Evolutionary conservation across 2,113 vertebrate species (phyloP), one percentile per base, ranked within the genome.

Genomic region (Terrapene triunguis): DNA sequence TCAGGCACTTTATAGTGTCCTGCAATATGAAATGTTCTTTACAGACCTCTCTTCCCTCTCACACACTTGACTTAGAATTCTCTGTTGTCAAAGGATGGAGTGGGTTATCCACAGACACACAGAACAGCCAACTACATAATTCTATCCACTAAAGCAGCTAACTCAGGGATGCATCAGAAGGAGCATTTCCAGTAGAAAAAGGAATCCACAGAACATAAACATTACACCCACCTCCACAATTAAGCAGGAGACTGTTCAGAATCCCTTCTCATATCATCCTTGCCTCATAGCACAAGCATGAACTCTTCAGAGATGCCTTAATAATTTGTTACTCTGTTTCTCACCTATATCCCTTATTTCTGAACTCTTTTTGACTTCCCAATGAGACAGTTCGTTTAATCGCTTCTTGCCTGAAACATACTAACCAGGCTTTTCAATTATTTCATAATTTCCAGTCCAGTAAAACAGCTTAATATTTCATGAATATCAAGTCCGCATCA

Each of bases 391-490:
- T 82, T 25, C 78, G 27, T 82, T 25, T 74, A 79, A 84, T 86
- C 42, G 80, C 24, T 95, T 93, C 27, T 19, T 44, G 89, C 32
- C 3, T 80, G 48, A 94, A 80, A 88, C 57, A 21, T 94, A 90
- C 12, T 59, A 96, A 94, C 24, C 1, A 88, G 62, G 69, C 27
- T 89, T 92, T 92, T 92, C 42, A 81, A 85, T 90, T 81, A 65
- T 65, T 92, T 87, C 3, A n/a, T 76, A 5, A 59, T 84, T 97
- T 95, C 84, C 27, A 89, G 22, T 42, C 27, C 24, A 84, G 21
- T 85, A 51, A 92, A 94, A 82, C 17, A 38, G 74, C 54, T 21
- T 84, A 55, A 89, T 79, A 90, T 93, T 93, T 9, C 88, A 84
- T 92, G 2, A 89, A 17, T 81, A 81, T 32, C 12, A 87, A 82